Evolutionary conservation across 2,888 invertebrate genomes (phyloP).

Genomic region (Heliconius erato): DNA sequence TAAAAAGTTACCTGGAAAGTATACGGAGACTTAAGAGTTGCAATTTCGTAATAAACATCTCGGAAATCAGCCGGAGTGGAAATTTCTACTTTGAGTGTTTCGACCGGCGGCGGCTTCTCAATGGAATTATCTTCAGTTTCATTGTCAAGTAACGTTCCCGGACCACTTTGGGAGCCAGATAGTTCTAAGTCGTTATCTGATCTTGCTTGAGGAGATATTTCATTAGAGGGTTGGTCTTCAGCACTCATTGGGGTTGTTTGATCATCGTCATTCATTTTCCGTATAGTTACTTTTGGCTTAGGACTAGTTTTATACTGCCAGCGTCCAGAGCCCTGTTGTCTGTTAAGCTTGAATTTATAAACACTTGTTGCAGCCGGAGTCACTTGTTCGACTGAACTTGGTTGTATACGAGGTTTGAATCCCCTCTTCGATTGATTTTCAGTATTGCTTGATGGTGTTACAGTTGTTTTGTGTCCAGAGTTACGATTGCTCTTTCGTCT

Average conservation of each 20-base stretch:
- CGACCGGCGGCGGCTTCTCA: constrained; percentile 88
- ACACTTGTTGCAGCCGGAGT: constrained; percentile 85
- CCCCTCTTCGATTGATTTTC: constrained; percentile 85
- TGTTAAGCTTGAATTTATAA: constrained; percentile 93
- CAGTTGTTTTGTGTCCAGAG: constrained; percentile 76
- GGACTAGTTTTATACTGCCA: constrained; percentile 97
- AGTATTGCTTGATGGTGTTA: constrained; percentile 75
- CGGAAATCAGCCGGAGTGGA: constrained; percentile 94
- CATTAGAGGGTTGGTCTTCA: constrained; percentile 81
- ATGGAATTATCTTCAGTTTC: constrained; percentile 88
- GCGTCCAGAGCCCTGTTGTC: constrained; percentile 93
- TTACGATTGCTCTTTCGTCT: constrained; percentile 83
- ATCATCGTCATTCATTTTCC: constrained; percentile 88
- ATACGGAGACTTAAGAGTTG: constrained; percentile 95
- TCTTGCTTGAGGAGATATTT: constrained; percentile 85
- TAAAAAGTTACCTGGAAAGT: constrained; percentile 91
- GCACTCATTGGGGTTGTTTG: constrained; percentile 81
- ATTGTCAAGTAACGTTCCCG: constrained; percentile 87
- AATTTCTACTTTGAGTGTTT: constrained; percentile 95
- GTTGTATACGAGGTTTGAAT: constrained; percentile 89
- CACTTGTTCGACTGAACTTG: constrained; percentile 84
- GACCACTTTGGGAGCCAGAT: constrained; percentile 88
- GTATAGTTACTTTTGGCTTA: constrained; percentile 93
- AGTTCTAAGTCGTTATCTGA: constrained; percentile 89
- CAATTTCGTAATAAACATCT: constrained; percentile 95